Evolutionary conservation across 2,113 vertebrate genomes (phyloP).

Genomic region (Poeciliopsis prolifica): DNA sequence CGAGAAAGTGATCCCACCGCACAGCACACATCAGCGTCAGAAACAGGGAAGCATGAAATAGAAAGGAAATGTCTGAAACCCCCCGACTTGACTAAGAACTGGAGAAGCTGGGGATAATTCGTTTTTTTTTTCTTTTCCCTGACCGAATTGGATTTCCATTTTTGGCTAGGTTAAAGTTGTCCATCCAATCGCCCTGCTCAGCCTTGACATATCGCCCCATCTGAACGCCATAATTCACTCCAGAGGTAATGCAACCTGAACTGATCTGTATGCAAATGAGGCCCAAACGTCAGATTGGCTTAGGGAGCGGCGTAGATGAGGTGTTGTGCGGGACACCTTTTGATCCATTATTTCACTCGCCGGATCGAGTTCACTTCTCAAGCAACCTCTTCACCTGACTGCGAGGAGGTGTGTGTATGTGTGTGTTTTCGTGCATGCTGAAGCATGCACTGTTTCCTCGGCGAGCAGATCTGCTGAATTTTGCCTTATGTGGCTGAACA

Average conservation of each 20-base stretch:
- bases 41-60: constrained; percentile 56
- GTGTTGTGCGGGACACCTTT: constrained; percentile 79
- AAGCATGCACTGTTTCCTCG: constrained; percentile 25
- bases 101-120: constrained; percentile 56
- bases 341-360: constrained; percentile 79
- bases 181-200: constrained; percentile 59
- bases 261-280: constrained; percentile 75
- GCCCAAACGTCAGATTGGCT: constrained; percentile 73
- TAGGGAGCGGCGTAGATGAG: constrained; percentile 57
- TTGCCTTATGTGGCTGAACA: constrained; percentile 72
- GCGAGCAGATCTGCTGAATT: constrained; percentile 68
- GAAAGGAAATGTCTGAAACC: constrained; percentile 66
- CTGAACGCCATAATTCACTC: constrained; percentile 68
- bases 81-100: constrained; percentile 54
- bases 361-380: constrained; percentile 79
- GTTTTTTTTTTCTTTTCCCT: constrained; percentile 58
- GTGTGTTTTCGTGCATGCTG: constrained; percentile 19
- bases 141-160: constrained; percentile 75
- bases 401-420: constrained; percentile 11
- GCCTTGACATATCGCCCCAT: constrained; percentile 72
- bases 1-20: constrained; percentile 31
- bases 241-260: constrained; percentile 76
- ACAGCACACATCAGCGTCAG: constrained; percentile 50
- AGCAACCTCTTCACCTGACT: constrained; percentile 74
- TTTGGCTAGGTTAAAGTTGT: constrained; percentile 71